Evolutionary conservation across 2,113 vertebrate genomes (phyloP).

Genomic region (Thryonomys swinderianus): DNA sequence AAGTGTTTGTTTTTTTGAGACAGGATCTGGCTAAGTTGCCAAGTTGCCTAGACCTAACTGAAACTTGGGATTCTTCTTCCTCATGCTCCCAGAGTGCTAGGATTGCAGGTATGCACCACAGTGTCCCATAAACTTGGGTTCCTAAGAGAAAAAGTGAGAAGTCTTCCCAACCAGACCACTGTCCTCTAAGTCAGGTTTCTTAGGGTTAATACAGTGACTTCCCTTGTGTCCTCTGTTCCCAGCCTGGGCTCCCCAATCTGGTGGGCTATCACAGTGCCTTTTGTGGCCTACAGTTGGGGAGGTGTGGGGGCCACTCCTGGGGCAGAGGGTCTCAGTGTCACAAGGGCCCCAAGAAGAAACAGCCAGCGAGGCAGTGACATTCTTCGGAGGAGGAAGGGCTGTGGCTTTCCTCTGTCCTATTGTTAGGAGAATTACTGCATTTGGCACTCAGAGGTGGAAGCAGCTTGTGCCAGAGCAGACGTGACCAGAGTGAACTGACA

Average conservation of each 20-base stretch:
- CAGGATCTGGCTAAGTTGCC: background rate
- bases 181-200: background rate
- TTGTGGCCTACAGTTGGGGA: background rate
- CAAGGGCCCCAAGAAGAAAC: background rate
- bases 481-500: background rate
- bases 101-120: background rate
- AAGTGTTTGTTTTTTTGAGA: background rate
- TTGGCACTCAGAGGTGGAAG: background rate
- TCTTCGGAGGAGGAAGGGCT: constrained; percentile 52
- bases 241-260: background rate
- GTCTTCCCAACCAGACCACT: background rate
- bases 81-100: background rate
- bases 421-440: background rate
- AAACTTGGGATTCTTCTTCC: background rate
- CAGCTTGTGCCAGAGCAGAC: background rate
- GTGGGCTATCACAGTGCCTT: background rate
- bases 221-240: background rate
- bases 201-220: background rate
- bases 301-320: background rate
- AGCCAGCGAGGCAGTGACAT: background rate
- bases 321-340: background rate
- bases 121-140: background rate
- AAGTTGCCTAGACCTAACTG: background rate
- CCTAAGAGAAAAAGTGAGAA: background rate
- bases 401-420: constrained; percentile 13